These are phyloP conservation scores for Suillia variegata DNA, from an alignment of 2,888 invertebrate species.

Conservation along the genomic window DNA sequence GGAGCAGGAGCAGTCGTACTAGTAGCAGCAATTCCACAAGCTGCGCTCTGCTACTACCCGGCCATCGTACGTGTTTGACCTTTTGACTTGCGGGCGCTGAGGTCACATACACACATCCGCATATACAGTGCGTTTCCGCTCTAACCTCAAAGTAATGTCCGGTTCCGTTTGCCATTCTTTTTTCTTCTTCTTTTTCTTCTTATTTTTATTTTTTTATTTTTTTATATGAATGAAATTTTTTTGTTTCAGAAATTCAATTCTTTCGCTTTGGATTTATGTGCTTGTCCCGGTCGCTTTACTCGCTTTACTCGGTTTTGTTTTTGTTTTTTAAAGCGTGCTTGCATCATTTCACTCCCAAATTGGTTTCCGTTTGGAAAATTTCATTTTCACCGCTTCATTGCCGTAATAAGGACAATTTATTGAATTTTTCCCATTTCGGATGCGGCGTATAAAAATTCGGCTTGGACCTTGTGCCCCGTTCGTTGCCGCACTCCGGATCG, in stretches of 20 bases:
- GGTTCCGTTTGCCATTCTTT: conserved; percentile 21
- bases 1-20: background rate
- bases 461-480: background rate
- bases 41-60: too few relatives aligned
- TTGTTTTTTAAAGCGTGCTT: conserved; percentile 6
- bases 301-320: background rate
- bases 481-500: background rate
- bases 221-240: too few relatives aligned
- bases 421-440: conserved; percentile 37
- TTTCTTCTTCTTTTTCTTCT: background rate
- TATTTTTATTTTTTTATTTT: background rate
- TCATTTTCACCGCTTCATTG: conserved; percentile 57
- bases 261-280: conserved; percentile 9
- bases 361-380: conserved; percentile 52
- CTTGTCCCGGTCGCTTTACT: background rate
- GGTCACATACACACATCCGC: conserved; percentile 3
- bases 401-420: conserved; percentile 59
- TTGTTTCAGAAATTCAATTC: conserved; percentile 17
- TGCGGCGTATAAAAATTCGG: background rate
- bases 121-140: background rate
- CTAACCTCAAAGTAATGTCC: conserved; percentile 25
- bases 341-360: conserved; percentile 41
- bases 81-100: conserved; percentile 21
- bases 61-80: conserved; percentile 32
- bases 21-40: background rate